Base-by-base conservation (phyloP, 2,113 vertebrate genomes). In the Polypterus bichir region DNA sequence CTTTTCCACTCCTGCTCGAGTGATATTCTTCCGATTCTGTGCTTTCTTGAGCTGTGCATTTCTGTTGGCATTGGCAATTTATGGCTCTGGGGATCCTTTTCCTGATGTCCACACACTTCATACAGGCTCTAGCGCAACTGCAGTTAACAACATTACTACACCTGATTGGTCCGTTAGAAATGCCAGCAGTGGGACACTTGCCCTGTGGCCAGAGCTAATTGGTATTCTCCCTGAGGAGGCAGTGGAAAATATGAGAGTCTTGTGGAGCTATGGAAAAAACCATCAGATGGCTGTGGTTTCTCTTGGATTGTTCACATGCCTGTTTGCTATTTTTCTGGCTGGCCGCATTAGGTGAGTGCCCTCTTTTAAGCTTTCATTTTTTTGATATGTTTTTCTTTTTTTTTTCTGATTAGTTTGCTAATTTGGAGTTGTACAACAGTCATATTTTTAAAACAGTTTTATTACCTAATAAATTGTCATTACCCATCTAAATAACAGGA, bases 11-110 rank as follows among this genome's bases (percentile, higher is more conserved):
- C 92, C 93, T 0, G n/a, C 71, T 9, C 81, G 84, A 48, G 90
- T 97, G 65, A 74, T 94, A n/a, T n/a, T 88, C 1, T 76, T 98
- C 4, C 81, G 94, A 0, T 64, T 84, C 67, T 75, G 97, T 48
- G 81, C 91, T 64, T 97, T 98, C 78, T 76, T 96, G 56, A 79
- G 86, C 62, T 92, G 90, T 4, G 78, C 78, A 0, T 84, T 94
- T 65, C 82, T 98, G 49, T 72, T 92, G 48, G 74, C 81, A 1
- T 61, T 87, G 9, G 71, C 76, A 2, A 55, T 86, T 46, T 86
- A 69, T 0, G 83, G 86, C 1, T 65, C 84, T 3, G 66, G 72
- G 0, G 51, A 80, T 54, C 76, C 74, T 6, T 71, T 80, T 9
- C 63, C 68, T 69, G 4, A 73, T 73, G 49, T 69, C 64, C 5